phyloP scores from a whole-genome alignment of 1,140 invertebrate species.

The Zaprionus taronus region DNA sequence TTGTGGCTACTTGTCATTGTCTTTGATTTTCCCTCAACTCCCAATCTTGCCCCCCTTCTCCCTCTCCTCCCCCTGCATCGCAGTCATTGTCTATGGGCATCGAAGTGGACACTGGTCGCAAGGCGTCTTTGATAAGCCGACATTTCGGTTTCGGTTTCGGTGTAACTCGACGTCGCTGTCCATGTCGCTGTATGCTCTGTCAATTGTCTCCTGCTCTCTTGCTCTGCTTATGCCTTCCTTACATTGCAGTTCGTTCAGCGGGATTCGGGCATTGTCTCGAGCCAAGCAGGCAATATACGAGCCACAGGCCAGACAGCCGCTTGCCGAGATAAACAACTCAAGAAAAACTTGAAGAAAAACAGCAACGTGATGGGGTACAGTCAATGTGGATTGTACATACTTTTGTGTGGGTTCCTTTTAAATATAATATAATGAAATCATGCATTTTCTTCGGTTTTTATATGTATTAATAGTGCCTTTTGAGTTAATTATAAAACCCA shows the following conservation, averaged over 20 bases:
- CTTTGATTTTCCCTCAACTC: constrained; percentile 78
- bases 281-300: constrained; percentile 44
- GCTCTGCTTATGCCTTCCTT: not conserved
- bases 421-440: not conserved
- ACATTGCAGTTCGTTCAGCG: constrained; percentile 1
- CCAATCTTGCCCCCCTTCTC: not conserved
- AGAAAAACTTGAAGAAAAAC: constrained; percentile 6
- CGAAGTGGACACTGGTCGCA: constrained; percentile 53
- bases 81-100: constrained; percentile 70
- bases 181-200: constrained; percentile 39
- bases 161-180: constrained; percentile 27
- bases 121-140: constrained; percentile 71
- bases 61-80: not conserved
- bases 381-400: not conserved
- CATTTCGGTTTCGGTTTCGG: constrained; percentile 53
- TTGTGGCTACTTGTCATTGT: constrained; percentile 80
- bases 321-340: constrained; percentile 21
- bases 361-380: constrained; percentile 1
- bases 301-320: constrained; percentile 3
- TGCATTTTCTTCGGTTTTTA: not conserved
- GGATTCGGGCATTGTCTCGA: constrained; percentile 61
- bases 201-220: constrained; percentile 54
- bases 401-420: not conserved
- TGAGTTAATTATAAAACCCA: not conserved
- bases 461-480: no score